Conservation (phyloP, 2,888 invertebrate genomes). For the Acanthosepion pharaonis region DNA sequence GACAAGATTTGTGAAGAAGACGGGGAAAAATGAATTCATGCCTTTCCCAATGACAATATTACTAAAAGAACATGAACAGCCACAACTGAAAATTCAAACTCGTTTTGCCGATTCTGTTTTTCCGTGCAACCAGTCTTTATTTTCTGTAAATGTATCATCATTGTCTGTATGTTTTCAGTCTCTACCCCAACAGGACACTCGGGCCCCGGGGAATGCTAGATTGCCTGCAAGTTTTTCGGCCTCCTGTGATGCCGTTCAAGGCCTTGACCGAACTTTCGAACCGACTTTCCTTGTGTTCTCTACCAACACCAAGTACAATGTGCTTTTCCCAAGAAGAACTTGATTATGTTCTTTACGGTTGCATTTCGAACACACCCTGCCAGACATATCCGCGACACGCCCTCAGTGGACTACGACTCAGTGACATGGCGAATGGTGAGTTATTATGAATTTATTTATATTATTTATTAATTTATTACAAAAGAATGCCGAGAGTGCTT, state of each 20-base stretch:
- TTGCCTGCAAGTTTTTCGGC: constrained; percentile 51
- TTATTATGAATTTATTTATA: background rate
- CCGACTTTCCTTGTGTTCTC: constrained; percentile 57
- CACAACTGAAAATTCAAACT: too few species aligned
- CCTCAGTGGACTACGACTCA: constrained; percentile 64
- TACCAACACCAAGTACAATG: constrained; percentile 52
- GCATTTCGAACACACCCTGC: constrained; percentile 54
- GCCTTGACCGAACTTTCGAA: constrained; percentile 61
- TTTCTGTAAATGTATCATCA: background rate
- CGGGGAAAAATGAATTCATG: too few species aligned
- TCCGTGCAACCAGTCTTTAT: background rate
- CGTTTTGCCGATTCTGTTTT: background rate
- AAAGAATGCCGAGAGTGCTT: too few species aligned
- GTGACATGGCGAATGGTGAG: constrained; percentile 61
- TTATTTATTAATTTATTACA: background rate
- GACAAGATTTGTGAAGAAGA: too few species aligned
- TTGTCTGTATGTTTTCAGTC: background rate
- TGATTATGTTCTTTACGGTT: constrained; percentile 66
- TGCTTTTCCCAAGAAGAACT: constrained; percentile 63
- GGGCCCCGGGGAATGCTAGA: constrained; percentile 39
- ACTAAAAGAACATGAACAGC: too few species aligned
- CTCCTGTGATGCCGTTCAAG: constrained; percentile 51
- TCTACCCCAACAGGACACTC: constrained; percentile 48
- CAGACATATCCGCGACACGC: constrained; percentile 59
- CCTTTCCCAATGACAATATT: too few species aligned